Evolutionary conservation across 2,888 invertebrate genomes (phyloP).

Genomic region (Plutella xylostella): DNA sequence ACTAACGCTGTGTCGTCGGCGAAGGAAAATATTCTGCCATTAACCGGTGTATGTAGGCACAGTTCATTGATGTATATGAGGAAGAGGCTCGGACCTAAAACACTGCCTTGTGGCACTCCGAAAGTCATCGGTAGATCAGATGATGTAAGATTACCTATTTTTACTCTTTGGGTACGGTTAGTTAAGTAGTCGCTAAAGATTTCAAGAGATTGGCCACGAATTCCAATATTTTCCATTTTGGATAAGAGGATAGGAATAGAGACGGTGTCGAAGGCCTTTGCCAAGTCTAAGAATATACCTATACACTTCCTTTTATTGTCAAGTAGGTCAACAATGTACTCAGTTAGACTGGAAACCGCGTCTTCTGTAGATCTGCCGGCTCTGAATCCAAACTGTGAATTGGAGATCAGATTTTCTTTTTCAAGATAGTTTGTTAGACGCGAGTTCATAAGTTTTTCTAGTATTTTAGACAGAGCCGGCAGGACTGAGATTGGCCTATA

Average conservation of each 20-base stretch:
- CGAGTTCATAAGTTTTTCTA: not conserved
- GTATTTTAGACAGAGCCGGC: not conserved
- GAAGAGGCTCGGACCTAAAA: constrained; percentile 13
- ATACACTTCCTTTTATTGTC: no score
- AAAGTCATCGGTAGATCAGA: not conserved
- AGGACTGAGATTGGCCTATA: constrained; percentile 4
- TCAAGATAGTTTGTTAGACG: no score
- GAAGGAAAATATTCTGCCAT: constrained; percentile 12
- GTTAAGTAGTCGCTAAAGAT: not conserved
- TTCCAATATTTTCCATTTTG: no score
- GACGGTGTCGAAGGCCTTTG: no score
- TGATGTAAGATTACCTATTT: not conserved
- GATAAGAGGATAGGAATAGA: no score
- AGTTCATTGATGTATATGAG: constrained; percentile 11
- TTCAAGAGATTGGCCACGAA: no score
- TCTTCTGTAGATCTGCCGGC: no score
- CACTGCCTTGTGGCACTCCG: constrained; percentile 13
- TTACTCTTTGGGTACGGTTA: not conserved
- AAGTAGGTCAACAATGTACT: no score
- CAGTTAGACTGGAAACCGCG: no score
- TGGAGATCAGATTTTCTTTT: no score
- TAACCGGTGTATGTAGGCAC: not conserved
- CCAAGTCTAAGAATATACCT: no score
- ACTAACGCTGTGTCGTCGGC: not conserved
- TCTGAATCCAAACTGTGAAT: no score